Percentiles rank a stretch among this genome's conserved stretches.
Evolutionary conservation across 2,113 vertebrate species (phyloP).

Genomic region (Rallus limicola): DNA sequence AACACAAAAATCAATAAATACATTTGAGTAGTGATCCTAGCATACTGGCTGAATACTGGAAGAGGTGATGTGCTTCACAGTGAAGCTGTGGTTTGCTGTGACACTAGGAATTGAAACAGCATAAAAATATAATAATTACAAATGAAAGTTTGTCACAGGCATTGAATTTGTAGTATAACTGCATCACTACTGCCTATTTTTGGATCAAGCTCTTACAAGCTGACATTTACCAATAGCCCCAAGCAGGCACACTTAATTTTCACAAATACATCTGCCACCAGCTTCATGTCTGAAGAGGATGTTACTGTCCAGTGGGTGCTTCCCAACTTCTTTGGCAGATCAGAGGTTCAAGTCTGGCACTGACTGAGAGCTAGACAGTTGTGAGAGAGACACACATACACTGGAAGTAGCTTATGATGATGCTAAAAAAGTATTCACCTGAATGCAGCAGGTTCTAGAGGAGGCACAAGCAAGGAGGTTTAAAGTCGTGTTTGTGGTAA

Average conservation of each 20-base stretch:
- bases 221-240: neutral
- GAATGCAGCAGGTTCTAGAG: neutral
- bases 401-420: neutral
- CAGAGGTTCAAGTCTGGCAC: neutral
- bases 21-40: neutral
- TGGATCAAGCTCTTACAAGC: neutral
- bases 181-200: neutral
- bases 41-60: neutral
- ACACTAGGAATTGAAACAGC: slow-evolving; percentile 48
- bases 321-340: neutral
- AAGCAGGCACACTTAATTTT: fast-evolving
- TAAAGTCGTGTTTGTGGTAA: neutral
- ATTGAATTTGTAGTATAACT: slow-evolving; percentile 10
- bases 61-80: slow-evolving; percentile 8
- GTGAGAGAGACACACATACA: neutral
- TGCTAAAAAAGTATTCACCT: neutral
- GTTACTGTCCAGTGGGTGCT: neutral
- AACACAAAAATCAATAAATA: neutral
- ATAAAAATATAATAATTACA: slow-evolving; percentile 19
- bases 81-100: slow-evolving; percentile 27
- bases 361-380: neutral
- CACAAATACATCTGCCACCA: neutral
- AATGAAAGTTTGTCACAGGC: slow-evolving; percentile 19
- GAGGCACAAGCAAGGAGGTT: neutral
- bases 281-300: neutral